phyloP scores from a whole-genome alignment of 2,113 vertebrate genomes.

The Cavia aperea region DNA sequence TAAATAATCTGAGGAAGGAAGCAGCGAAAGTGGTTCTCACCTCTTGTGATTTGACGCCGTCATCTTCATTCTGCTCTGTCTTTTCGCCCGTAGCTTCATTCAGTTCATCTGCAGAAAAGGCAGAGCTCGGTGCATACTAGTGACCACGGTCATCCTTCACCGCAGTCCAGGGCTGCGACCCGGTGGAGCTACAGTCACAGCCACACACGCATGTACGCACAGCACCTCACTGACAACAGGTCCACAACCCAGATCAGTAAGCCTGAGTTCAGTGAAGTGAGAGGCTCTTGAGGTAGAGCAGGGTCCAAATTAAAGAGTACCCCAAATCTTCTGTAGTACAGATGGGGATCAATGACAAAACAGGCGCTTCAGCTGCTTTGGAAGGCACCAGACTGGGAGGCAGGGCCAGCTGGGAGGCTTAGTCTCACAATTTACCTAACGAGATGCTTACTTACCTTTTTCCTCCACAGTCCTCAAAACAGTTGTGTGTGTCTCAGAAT shows the following conservation, averaged over 20 bases:
- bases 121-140: background rate
- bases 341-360: rapidly evolving
- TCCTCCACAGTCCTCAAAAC: constrained; percentile 47
- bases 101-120: constrained; percentile 67
- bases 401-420: rapidly evolving
- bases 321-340: rapidly evolving
- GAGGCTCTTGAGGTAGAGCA: background rate
- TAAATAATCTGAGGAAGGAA: background rate
- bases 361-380: rapidly evolving
- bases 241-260: rapidly evolving
- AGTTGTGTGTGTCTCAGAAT: constrained; percentile 22
- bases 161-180: background rate
- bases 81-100: constrained; percentile 65
- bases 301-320: background rate
- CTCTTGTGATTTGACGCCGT: constrained; percentile 72
- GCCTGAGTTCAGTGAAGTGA: background rate
- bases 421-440: rapidly evolving
- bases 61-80: constrained; percentile 61
- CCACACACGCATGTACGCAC: too few relatives aligned
- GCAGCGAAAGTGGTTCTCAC: constrained; percentile 35
- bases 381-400: rapidly evolving
- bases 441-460: constrained; percentile 66
- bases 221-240: too few relatives aligned
- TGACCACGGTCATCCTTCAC: background rate
- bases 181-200: rapidly evolving